These are phyloP conservation scores for Galerucella pusilla DNA, from an alignment of 2,888 invertebrate species.

Conservation along the genomic window DNA sequence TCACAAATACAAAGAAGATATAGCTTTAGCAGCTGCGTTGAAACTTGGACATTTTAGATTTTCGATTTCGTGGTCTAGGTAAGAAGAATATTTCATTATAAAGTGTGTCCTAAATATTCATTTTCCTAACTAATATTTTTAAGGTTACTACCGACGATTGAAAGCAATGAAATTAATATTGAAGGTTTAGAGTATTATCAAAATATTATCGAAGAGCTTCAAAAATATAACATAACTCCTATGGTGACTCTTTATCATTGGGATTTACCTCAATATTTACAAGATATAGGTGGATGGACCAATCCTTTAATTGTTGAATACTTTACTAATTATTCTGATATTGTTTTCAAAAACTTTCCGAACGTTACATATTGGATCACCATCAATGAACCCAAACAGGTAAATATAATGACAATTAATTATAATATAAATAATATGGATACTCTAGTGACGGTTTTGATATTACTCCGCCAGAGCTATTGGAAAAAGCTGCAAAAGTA, in stretches of 20 bases:
- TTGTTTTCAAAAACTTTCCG: slow-evolving; percentile 68
- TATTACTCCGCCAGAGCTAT: no score
- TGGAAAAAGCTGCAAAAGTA: no score
- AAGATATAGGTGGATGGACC: slow-evolving; percentile 70
- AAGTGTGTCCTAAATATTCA: no score
- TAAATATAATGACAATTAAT: slow-evolving; percentile 47
- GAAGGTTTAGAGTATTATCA: slow-evolving; percentile 56
- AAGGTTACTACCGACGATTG: slow-evolving; percentile 70
- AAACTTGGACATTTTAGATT: slow-evolving; percentile 69
- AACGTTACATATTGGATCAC: slow-evolving; percentile 67
- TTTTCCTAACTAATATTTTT: background rate
- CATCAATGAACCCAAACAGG: slow-evolving; percentile 66
- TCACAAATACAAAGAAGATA: slow-evolving; percentile 73
- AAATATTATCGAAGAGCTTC: slow-evolving; percentile 36
- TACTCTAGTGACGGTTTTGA: no score
- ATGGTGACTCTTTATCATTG: slow-evolving; percentile 59
- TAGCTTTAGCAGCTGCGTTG: slow-evolving; percentile 68
- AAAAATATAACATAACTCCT: slow-evolving; percentile 32
- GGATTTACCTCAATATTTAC: slow-evolving; percentile 71
- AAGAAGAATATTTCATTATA: background rate
- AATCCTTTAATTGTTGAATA: slow-evolving; percentile 71
- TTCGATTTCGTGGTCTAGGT: slow-evolving; percentile 50
- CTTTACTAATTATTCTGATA: slow-evolving; percentile 70
- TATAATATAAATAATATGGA: no score
- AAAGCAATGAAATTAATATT: slow-evolving; percentile 64